These are phyloP conservation scores for Disparrhopalites patrizii DNA, from an alignment of 2,888 invertebrate genomes.

Conservation along the genomic window DNA sequence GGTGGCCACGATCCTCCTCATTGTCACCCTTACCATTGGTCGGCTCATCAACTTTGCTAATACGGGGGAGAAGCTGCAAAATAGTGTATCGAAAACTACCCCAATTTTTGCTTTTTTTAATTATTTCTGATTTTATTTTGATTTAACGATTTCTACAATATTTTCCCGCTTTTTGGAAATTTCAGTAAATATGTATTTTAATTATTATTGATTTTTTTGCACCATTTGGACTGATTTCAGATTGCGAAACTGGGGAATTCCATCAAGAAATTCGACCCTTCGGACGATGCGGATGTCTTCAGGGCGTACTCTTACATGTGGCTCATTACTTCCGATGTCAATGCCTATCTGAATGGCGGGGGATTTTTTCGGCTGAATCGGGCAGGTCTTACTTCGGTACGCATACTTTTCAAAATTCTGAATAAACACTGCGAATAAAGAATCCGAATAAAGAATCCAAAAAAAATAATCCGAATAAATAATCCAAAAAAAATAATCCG, in stretches of 20 bases:
- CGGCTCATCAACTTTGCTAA: constrained; percentile 17
- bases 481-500: not conserved
- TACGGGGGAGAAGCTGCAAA: constrained; percentile 19
- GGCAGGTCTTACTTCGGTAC: constrained; percentile 5
- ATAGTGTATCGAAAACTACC: too few relatives aligned
- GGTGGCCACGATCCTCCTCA: not conserved
- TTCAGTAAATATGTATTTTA: too few relatives aligned
- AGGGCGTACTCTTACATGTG: constrained; percentile 6
- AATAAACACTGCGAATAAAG: not conserved
- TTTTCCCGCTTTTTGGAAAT: too few relatives aligned
- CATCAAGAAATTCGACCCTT: constrained; percentile 7
- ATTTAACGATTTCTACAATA: too few relatives aligned
- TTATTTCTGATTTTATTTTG: too few relatives aligned
- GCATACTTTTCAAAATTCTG: not conserved
- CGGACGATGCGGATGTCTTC: not conserved
- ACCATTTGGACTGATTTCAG: too few relatives aligned
- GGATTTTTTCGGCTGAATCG: constrained; percentile 18
- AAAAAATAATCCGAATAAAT: not conserved
- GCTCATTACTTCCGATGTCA: constrained; percentile 1
- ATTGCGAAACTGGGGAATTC: not conserved
- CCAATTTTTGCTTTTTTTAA: too few relatives aligned
- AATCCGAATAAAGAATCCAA: not conserved
- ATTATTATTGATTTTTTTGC: too few relatives aligned
- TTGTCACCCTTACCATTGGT: not conserved
- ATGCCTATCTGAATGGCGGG: not conserved